Evolutionary conservation across 2,797 vertebrate genomes (phyloP), one percentile per base, ranked within the genome.

Genomic region (Setipinna tenuifilis): DNA sequence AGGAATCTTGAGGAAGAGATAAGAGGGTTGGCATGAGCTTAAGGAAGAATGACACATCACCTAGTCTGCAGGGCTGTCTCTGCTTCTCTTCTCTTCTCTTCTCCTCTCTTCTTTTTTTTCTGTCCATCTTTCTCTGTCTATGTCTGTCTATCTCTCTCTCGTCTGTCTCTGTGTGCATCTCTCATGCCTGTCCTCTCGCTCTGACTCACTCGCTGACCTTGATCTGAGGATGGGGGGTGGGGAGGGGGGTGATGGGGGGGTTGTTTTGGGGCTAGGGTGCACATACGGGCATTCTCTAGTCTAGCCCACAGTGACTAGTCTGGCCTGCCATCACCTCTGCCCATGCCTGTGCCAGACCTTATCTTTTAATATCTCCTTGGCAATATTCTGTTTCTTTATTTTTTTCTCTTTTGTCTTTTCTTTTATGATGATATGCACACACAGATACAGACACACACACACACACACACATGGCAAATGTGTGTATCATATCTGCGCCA

Each of bases 161-260:
- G 10, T 25, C 23, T 65, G 2, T 65, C 62, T 68, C 62, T 68
- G 25, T 71, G 25, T 71, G 11, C 31, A 6, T 65, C 61, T 65
- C 23, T 25, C 65, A 4, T 23, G 31, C 65, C 14, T 54, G 2
- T 31, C 14, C 28, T 71, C 65, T 17, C 10, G 25, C 12, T 71
- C 25, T 75, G 68, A 75, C 68, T 75, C 68, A 75, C 71, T 75
- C 12, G 7, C 68, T 78, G 71, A 41, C 71, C 71, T 78, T 78
- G 35, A 78, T 41, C 71, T 44, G 35, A 21, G 31, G 31, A 0
- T 41, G 25, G 35, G 6, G 35, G 31, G 71, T 54, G 31, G 19
- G 31, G 31, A 41, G 71, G 2, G 50, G 7, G 50, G 31, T 31
- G 16, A 44, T 35, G 19, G 31, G 19, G 31, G 4, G 35, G 71